phyloP scores from a whole-genome alignment of 1,140 invertebrate species.

The Penaeus indicus region DNA sequence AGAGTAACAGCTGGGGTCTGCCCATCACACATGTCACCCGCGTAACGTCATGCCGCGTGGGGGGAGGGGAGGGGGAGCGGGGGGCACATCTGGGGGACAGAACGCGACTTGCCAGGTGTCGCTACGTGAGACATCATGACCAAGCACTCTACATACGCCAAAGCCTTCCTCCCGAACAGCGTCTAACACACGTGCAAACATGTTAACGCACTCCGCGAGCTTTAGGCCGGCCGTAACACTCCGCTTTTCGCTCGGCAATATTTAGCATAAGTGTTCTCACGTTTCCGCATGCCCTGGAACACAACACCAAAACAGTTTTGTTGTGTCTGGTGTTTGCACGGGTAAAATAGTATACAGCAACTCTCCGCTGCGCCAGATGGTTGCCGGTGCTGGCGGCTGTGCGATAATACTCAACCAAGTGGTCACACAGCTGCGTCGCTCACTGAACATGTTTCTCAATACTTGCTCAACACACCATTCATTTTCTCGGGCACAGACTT shows the following conservation, averaged over 20 bases:
- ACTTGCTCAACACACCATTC: neutral
- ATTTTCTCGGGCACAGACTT: too few relatives aligned
- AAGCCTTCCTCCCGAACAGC: neutral
- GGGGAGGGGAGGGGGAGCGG: neutral
- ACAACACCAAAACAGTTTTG: too few relatives aligned
- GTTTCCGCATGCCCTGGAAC: too few relatives aligned
- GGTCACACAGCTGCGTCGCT: slow-evolving; percentile 11
- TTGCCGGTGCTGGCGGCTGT: slow-evolving; percentile 5
- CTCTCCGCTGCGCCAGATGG: slow-evolving; percentile 12
- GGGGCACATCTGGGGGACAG: neutral
- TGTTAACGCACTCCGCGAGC: neutral
- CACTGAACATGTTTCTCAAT: neutral
- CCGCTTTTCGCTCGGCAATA: too few relatives aligned
- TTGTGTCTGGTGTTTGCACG: neutral
- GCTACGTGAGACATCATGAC: neutral
- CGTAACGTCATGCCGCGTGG: slow-evolving; percentile 22
- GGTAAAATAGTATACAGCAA: neutral
- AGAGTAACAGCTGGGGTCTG: slow-evolving; percentile 6
- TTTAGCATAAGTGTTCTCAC: too few relatives aligned
- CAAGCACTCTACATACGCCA: neutral
- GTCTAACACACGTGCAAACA: neutral
- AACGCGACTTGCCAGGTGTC: neutral
- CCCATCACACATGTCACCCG: slow-evolving; percentile 19
- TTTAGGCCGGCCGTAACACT: too few relatives aligned
- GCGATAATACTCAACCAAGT: slow-evolving; percentile 16